phyloP scores from a whole-genome alignment of 2,888 invertebrate species.

The Meteorus cinctellus region DNA sequence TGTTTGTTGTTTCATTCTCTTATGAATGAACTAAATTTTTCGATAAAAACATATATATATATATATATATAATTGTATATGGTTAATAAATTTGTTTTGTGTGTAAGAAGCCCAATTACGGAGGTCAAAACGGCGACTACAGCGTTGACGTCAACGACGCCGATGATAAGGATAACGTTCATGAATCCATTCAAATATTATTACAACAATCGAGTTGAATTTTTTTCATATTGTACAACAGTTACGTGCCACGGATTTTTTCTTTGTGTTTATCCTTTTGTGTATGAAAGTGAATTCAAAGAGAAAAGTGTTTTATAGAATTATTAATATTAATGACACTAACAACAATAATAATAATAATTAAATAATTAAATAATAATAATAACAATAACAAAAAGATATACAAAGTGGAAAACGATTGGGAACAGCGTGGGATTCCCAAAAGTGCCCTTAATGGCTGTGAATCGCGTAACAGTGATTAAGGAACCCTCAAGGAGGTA shows the following conservation, averaged over 20 bases:
- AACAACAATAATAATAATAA: not conserved
- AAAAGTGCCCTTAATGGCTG: slow-evolving; percentile 56
- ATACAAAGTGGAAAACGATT: slow-evolving; percentile 1
- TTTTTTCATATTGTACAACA: not conserved
- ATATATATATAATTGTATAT: not conserved
- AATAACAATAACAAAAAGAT: not conserved
- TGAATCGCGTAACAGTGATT: slow-evolving; percentile 56
- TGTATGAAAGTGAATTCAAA: not conserved
- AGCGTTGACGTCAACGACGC: slow-evolving; percentile 19
- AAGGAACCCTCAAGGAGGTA: slow-evolving; percentile 61
- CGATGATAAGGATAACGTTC: not conserved
- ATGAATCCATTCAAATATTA: not conserved
- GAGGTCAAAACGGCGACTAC: slow-evolving; percentile 2
- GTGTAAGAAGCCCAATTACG: not conserved
- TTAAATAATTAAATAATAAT: not conserved
- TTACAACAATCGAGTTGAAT: slow-evolving; percentile 18
- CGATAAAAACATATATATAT: too few species aligned
- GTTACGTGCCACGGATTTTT: not conserved
- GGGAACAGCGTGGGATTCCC: not conserved
- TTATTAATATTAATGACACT: not conserved
- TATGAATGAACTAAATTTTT: not conserved
- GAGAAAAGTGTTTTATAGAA: not conserved
- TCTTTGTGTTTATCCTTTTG: not conserved
- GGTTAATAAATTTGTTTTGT: not conserved
- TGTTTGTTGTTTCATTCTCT: not conserved